phyloP scores from a whole-genome alignment of 2,113 vertebrate genomes.

The Passer montanus region DNA sequence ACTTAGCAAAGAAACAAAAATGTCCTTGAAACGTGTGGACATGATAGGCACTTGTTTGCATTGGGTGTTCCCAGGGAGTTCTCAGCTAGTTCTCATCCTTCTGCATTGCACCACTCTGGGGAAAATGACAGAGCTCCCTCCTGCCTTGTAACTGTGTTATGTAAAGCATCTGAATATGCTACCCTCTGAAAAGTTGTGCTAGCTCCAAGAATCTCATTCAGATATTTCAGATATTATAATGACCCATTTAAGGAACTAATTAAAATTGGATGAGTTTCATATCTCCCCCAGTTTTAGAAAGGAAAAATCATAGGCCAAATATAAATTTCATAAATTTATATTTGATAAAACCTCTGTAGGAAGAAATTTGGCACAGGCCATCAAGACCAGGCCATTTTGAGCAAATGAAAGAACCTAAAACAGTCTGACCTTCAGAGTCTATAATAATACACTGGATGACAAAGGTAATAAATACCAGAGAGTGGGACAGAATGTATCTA shows the following conservation, averaged over 20 bases:
- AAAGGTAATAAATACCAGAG: background rate
- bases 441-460: background rate
- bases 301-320: constrained; percentile 29
- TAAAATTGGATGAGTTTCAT: constrained; percentile 40
- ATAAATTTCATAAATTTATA: constrained; percentile 19
- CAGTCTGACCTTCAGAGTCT: constrained; percentile 2
- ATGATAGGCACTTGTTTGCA: background rate
- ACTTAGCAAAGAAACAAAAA: background rate
- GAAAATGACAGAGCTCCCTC: background rate
- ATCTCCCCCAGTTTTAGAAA: constrained; percentile 1
- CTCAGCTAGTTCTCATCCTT: background rate
- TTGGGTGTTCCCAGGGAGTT: background rate
- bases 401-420: background rate
- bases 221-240: constrained; percentile 41
- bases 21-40: background rate
- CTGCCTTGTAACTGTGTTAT: background rate
- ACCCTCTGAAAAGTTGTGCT: background rate
- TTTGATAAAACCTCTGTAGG: constrained; percentile 8
- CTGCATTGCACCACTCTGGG: background rate
- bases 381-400: background rate
- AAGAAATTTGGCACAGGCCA: background rate
- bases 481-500: background rate
- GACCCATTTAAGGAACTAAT: constrained; percentile 48
- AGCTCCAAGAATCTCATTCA: constrained; percentile 14
- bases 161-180: background rate